Conservation (phyloP, 2,888 invertebrate species). For the Athalia rosae region DNA sequence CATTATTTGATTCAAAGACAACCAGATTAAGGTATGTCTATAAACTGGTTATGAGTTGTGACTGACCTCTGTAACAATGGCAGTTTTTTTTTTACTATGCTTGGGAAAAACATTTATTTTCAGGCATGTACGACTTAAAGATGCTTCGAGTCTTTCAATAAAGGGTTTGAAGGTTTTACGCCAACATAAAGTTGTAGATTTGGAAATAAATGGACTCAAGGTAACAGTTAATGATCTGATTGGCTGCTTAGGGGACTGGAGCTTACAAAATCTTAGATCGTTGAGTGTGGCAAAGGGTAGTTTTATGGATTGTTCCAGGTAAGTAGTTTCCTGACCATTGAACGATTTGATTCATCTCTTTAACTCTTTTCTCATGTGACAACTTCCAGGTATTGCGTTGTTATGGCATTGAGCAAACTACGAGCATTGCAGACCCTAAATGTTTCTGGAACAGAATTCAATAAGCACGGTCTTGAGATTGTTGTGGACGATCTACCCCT, state of each 20-base stretch:
- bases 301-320: conserved; percentile 78
- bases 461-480: conserved; percentile 79
- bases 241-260: conserved; percentile 81
- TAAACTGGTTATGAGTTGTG: conserved; percentile 22
- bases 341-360: conserved; percentile 27
- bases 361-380: conserved; percentile 25
- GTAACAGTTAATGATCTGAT: conserved; percentile 79
- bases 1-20: conserved; percentile 77
- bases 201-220: conserved; percentile 78
- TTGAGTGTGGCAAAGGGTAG: conserved; percentile 79
- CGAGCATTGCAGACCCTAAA: conserved; percentile 78
- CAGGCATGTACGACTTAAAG: conserved; percentile 77
- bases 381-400: conserved; percentile 74
- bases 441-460: conserved; percentile 82
- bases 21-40: conserved; percentile 76
- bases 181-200: conserved; percentile 79
- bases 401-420: conserved; percentile 79
- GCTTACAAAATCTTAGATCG: conserved; percentile 77
- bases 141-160: conserved; percentile 77
- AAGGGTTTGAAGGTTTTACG: conserved; percentile 78
- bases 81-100: too few species aligned
- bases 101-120: conserved; percentile 49
- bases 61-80: too few species aligned
- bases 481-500: conserved; percentile 80
- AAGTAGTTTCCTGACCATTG: conserved; percentile 55